These are phyloP conservation scores for Chaetodon auriga DNA, from an alignment of 2,113 vertebrate species.

Conservation along the genomic window DNA sequence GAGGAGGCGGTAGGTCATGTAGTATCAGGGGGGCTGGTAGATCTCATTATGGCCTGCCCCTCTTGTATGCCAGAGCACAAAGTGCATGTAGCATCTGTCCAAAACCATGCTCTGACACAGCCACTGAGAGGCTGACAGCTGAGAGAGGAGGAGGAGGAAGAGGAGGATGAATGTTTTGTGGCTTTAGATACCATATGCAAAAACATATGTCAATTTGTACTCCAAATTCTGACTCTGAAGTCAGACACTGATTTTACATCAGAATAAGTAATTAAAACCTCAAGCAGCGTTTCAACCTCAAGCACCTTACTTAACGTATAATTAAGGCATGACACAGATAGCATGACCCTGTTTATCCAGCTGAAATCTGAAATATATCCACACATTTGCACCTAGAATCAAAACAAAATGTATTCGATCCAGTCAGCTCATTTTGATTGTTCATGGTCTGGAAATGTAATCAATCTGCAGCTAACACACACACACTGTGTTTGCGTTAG, in stretches of 20 bases:
- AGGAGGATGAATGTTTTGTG: background rate
- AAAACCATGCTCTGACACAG: conserved; percentile 83
- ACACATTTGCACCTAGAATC: no score
- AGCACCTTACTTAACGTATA: no score
- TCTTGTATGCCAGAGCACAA: conserved; percentile 39
- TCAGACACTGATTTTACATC: background rate
- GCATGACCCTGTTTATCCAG: no score
- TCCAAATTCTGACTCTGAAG: background rate
- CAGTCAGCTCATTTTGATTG: no score
- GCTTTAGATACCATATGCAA: background rate
- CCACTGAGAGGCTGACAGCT: conserved; percentile 81
- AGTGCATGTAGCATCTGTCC: conserved; percentile 88
- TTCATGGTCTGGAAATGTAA: no score
- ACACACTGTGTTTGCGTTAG: no score
- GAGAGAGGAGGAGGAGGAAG: conserved; percentile 10
- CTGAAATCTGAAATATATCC: no score
- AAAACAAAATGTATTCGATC: no score
- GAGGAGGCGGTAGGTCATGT: conserved; percentile 34
- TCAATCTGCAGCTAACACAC: no score
- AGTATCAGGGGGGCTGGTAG: conserved; percentile 8
- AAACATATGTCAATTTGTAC: background rate
- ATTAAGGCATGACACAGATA: no score
- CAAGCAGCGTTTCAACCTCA: no score
- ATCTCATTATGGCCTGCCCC: conserved; percentile 40
- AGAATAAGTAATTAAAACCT: background rate